phyloP scores from a whole-genome alignment of 2,797 vertebrate species.

The Streptopelia turtur region DNA sequence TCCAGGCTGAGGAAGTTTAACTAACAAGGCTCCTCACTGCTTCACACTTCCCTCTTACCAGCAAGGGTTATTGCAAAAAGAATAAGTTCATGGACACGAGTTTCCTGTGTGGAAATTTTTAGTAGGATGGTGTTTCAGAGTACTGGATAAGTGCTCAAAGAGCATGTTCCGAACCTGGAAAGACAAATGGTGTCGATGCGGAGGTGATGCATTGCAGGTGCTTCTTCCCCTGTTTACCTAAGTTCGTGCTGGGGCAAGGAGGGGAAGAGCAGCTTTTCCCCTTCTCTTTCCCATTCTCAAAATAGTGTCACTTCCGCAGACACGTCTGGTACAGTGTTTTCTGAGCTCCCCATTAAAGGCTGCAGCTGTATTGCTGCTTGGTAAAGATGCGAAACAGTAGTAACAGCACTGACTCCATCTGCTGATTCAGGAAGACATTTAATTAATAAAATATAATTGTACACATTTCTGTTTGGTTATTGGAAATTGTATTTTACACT shows the following conservation, averaged over 20 bases:
- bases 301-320: background rate
- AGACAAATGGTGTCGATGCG: background rate
- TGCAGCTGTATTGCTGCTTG: background rate
- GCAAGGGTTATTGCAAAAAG: background rate
- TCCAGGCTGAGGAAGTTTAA: background rate
- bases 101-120: background rate
- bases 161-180: background rate
- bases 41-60: background rate
- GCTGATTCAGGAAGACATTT: background rate
- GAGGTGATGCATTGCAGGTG: rapidly evolving
- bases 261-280: background rate
- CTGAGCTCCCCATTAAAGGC: background rate
- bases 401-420: background rate
- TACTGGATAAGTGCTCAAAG: background rate
- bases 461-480: background rate
- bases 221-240: background rate
- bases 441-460: background rate
- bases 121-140: background rate
- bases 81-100: rapidly evolving
- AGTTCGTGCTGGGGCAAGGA: background rate
- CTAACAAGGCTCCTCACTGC: background rate
- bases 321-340: background rate
- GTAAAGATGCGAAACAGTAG: background rate
- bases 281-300: background rate
- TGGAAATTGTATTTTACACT: background rate